Conservation (phyloP, 2,888 invertebrate genomes). For the Biston stratarius region DNA sequence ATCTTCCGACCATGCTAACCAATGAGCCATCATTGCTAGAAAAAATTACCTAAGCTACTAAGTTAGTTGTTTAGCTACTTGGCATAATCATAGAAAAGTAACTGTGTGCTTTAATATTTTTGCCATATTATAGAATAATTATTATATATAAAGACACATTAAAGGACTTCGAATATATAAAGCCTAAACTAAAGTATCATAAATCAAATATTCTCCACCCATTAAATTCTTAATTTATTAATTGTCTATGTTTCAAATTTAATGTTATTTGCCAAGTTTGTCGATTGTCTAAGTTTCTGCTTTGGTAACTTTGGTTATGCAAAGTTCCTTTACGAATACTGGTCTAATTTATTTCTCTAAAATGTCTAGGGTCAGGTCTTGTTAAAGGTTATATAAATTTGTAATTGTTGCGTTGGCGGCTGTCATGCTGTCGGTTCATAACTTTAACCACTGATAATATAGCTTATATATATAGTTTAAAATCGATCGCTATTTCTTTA, state of each 20-base stretch:
- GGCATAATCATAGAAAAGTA: too few relatives aligned
- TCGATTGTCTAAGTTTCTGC: conserved; percentile 13
- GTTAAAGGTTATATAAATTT: conserved; percentile 13
- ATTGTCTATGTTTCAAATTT: conserved; percentile 17
- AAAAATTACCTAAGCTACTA: too few relatives aligned
- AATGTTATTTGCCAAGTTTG: conserved; percentile 9
- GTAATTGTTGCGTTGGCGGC: not conserved
- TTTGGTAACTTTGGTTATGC: conserved; percentile 11
- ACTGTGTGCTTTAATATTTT: too few relatives aligned
- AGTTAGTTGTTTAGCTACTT: too few relatives aligned
- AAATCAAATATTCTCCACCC: not conserved
- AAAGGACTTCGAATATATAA: too few relatives aligned
- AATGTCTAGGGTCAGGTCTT: conserved; percentile 16
- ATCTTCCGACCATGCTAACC: too few relatives aligned
- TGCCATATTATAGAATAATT: too few relatives aligned
- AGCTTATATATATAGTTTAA: not conserved
- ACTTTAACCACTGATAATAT: not conserved
- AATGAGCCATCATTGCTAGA: too few relatives aligned
- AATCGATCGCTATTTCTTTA: too few relatives aligned
- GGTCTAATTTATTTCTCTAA: conserved; percentile 8
- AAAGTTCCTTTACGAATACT: conserved; percentile 1
- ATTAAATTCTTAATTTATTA: conserved; percentile 17
- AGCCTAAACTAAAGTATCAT: not conserved
- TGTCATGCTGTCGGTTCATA: not conserved
- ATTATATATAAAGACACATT: too few relatives aligned